A percentile compares a stretch with the other conserved stretches of the same genome.
phyloP scores from a whole-genome alignment of 2,888 invertebrate species.

The Ecdyonurus torrentis region DNA sequence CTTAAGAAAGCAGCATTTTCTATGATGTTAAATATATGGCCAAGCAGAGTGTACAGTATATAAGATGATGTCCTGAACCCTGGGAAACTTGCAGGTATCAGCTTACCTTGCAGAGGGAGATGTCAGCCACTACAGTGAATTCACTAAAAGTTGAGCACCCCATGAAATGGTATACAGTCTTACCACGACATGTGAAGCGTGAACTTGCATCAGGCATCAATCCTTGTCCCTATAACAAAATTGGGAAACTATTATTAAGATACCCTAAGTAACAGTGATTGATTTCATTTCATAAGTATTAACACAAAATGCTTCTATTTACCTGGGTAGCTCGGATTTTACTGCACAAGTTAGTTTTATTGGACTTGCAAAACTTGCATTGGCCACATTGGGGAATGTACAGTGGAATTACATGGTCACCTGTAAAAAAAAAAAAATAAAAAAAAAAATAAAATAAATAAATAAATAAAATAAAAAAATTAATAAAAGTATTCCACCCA shows the following conservation, averaged over 20 bases:
- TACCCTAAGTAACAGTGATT: background rate
- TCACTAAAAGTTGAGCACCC: constrained; percentile 92
- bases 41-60: no score
- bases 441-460: no score
- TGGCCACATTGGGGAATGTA: constrained; percentile 94
- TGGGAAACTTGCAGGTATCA: no score
- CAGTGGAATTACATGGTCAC: constrained; percentile 92
- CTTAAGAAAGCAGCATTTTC: no score
- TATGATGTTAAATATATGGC: no score
- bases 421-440: constrained; percentile 25
- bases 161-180: constrained; percentile 81
- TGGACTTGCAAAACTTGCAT: constrained; percentile 89
- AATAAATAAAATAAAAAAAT: no score
- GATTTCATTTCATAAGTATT: background rate
- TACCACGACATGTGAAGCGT: constrained; percentile 66
- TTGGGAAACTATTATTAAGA: background rate
- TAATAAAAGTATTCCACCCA: no score
- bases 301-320: background rate
- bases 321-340: constrained; percentile 68
- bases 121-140: constrained; percentile 87
- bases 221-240: constrained; percentile 48
- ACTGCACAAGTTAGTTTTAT: constrained; percentile 93
- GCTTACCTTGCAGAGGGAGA: constrained; percentile 81
- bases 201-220: constrained; percentile 84
- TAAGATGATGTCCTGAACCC: no score